phyloP scores from a whole-genome alignment of 1,140 invertebrate genomes.

The Drosophila pseudoananassae region DNA sequence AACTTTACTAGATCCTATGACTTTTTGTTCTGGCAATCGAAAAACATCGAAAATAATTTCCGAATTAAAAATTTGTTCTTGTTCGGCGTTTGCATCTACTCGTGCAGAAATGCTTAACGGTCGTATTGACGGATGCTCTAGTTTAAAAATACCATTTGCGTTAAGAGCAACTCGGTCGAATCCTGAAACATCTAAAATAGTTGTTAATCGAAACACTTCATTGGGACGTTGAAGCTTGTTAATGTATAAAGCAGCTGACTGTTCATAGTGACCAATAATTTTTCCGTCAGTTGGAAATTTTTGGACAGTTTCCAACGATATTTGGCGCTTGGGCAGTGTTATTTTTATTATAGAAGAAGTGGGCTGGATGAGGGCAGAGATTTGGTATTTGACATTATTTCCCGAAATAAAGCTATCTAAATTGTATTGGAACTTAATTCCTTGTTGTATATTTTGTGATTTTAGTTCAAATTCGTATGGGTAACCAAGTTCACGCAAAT shows the following conservation, averaged over 20 bases:
- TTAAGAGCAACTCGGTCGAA: constrained; percentile 84
- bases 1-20: constrained; percentile 80
- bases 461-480: constrained; percentile 89
- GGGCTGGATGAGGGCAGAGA: constrained; percentile 87
- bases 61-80: constrained; percentile 78
- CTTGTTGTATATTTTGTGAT: constrained; percentile 86
- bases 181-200: constrained; percentile 53
- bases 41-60: constrained; percentile 87
- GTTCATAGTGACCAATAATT: constrained; percentile 81
- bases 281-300: constrained; percentile 81
- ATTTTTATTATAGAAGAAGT: constrained; percentile 86
- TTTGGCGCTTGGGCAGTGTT: constrained; percentile 87
- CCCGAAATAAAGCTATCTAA: constrained; percentile 88
- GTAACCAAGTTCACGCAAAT: constrained; percentile 89
- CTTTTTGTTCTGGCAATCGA: constrained; percentile 86
- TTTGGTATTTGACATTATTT: constrained; percentile 89
- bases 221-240: constrained; percentile 89
- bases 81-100: constrained; percentile 83
- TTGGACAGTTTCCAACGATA: constrained; percentile 86
- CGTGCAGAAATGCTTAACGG: constrained; percentile 85
- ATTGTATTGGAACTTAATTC: constrained; percentile 86
- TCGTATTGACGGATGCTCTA: constrained; percentile 88
- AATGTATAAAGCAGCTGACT: constrained; percentile 86
- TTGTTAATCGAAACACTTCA: constrained; percentile 83
- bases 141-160: constrained; percentile 86